Conservation (phyloP, 2,888 invertebrate genomes). For the Eledone cirrhosa region DNA sequence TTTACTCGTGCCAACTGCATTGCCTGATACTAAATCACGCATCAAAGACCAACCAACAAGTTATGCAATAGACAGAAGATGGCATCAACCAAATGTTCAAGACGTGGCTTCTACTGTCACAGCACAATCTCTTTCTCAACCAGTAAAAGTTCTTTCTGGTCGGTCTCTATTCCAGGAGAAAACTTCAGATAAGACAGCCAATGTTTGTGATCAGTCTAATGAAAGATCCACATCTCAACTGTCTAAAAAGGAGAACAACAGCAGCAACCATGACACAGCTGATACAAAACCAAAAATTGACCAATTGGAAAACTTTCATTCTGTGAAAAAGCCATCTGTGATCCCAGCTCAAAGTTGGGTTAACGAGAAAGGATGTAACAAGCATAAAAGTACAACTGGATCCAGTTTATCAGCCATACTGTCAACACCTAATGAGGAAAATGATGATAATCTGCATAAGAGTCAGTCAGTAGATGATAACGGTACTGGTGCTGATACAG, state of each 20-base stretch:
- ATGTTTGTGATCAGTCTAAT: neutral
- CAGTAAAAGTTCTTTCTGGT: neutral
- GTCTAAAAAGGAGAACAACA: neutral
- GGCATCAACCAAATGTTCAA: neutral
- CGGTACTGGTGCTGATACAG: neutral
- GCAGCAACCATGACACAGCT: neutral
- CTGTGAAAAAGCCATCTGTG: slow-evolving; percentile 32
- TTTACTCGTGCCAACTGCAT: slow-evolving; percentile 15
- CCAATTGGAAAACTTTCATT: slow-evolving; percentile 10
- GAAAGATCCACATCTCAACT: neutral
- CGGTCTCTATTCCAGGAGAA: slow-evolving; percentile 18
- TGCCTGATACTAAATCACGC: slow-evolving; percentile 4
- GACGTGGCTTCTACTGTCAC: neutral
- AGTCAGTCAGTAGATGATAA: neutral
- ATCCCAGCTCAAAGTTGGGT: slow-evolving; percentile 22
- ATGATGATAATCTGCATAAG: neutral
- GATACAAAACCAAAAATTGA: neutral
- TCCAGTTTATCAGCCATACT: neutral
- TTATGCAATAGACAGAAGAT: neutral
- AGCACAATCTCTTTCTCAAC: neutral
- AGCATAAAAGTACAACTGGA: neutral
- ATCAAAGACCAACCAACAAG: slow-evolving; percentile 12
- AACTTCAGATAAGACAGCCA: neutral
- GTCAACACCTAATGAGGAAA: neutral
- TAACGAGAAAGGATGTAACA: slow-evolving; percentile 8